phyloP scores from a whole-genome alignment of 2,888 invertebrate genomes.

The Dryomyza anilis region DNA sequence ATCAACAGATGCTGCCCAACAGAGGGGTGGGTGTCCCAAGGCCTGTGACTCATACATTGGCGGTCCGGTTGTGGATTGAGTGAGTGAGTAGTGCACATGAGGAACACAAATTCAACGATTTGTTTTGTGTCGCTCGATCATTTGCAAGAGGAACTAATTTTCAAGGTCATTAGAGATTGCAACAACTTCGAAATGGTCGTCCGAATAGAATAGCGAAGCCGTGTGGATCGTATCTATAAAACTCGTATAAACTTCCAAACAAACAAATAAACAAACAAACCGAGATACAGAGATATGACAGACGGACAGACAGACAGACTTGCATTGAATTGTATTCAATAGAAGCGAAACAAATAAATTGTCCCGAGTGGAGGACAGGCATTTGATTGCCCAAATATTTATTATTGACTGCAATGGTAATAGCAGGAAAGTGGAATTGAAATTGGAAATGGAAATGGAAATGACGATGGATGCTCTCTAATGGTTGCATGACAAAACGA shows the following conservation, averaged over 20 bases:
- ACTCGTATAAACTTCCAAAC: constrained; percentile 9
- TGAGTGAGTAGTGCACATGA: background rate
- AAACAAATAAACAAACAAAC: background rate
- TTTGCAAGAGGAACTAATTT: constrained; percentile 53
- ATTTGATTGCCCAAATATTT: constrained; percentile 19
- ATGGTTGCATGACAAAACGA: constrained; percentile 9
- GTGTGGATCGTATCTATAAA: constrained; percentile 16
- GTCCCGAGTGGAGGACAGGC: background rate
- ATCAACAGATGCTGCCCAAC: background rate
- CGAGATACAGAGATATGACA: background rate
- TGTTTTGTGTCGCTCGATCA: constrained; percentile 4
- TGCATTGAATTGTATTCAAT: background rate
- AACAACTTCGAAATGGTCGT: constrained; percentile 12
- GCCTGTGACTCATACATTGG: background rate
- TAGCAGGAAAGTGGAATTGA: background rate
- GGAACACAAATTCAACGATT: background rate
- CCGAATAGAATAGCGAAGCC: constrained; percentile 8
- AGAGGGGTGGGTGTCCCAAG: background rate
- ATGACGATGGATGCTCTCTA: constrained; percentile 2
- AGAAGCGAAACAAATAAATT: too few species aligned
- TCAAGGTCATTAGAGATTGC: constrained; percentile 54
- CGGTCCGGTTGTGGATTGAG: background rate
- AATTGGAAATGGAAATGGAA: background rate
- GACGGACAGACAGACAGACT: background rate
- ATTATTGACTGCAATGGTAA: constrained; percentile 18